Evolutionary conservation across 1,140 invertebrate genomes (phyloP).

Genomic region (Drosophila jambulina): DNA sequence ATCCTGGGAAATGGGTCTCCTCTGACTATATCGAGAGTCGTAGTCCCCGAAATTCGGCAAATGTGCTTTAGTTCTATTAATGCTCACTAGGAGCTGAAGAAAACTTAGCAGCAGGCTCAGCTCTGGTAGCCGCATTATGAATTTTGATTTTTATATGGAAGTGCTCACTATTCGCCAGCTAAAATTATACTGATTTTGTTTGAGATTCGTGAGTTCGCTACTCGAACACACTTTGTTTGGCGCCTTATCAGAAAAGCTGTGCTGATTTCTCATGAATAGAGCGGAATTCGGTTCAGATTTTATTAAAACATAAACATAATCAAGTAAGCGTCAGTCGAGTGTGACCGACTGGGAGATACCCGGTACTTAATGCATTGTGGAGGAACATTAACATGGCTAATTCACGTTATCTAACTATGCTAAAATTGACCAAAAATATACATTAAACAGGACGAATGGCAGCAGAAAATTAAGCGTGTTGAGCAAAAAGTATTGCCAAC

Average conservation of each 20-base stretch:
- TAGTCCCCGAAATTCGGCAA: conserved; percentile 48
- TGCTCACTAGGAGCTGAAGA: conserved; percentile 12
- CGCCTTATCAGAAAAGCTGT: conserved; percentile 60
- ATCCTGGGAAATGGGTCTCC: conserved; percentile 23
- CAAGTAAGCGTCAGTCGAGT: neutral
- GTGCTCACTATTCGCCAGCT: conserved; percentile 55
- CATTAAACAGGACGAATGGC: neutral
- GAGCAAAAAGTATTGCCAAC: too few species aligned
- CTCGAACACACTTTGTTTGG: conserved; percentile 10
- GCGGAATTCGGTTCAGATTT: conserved; percentile 11
- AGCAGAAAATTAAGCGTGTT: neutral
- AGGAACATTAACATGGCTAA: neutral
- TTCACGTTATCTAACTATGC: neutral
- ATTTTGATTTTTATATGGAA: neutral
- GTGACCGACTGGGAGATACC: conserved; percentile 3
- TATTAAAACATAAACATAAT: neutral
- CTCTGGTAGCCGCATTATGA: conserved; percentile 33
- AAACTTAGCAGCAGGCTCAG: conserved; percentile 15
- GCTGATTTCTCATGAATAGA: conserved; percentile 24
- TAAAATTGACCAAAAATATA: neutral
- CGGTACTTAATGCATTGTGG: neutral
- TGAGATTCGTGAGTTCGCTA: conserved; percentile 3
- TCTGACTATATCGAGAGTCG: conserved; percentile 29
- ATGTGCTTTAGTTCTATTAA: neutral
- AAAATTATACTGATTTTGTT: conserved; percentile 58